A percentile compares a stretch with the other conserved stretches of the same genome.
phyloP scores from a whole-genome alignment of 2,888 invertebrate genomes.

The Tipula vernalis region DNA sequence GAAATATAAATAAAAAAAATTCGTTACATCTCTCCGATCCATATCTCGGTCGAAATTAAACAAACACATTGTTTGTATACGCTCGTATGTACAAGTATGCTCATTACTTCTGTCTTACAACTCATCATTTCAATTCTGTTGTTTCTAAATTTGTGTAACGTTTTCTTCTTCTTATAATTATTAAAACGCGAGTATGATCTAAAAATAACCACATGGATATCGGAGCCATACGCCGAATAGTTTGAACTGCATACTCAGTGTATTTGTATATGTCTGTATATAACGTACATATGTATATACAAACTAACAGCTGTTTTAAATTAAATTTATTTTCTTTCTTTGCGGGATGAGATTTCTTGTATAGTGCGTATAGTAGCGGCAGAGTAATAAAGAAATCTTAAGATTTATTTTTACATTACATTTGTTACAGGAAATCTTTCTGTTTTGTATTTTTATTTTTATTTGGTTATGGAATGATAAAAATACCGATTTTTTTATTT shows the following conservation, averaged over 20 bases:
- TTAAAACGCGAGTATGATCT: neutral
- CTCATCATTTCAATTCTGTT: neutral
- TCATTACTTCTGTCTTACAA: neutral
- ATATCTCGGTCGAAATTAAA: neutral
- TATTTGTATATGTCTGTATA: neutral
- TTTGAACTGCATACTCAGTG: neutral
- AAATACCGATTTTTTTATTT: neutral
- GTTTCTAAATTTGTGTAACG: neutral
- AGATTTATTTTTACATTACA: neutral
- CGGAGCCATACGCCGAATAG: neutral
- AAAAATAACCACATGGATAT: neutral
- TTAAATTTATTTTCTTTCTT: neutral
- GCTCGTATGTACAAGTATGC: neutral
- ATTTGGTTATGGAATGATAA: neutral
- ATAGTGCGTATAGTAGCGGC: neutral
- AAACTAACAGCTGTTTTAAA: neutral
- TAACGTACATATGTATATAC: neutral
- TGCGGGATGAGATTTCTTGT: neutral
- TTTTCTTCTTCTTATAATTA: neutral
- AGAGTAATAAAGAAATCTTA: neutral
- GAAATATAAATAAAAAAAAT: neutral
- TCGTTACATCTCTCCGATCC: neutral
- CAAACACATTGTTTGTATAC: neutral
- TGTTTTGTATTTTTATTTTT: neutral
- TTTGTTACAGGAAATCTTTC: neutral